phyloP scores from a whole-genome alignment of 2,797 vertebrate species.

The Platyrinchus mystaceus region DNA sequence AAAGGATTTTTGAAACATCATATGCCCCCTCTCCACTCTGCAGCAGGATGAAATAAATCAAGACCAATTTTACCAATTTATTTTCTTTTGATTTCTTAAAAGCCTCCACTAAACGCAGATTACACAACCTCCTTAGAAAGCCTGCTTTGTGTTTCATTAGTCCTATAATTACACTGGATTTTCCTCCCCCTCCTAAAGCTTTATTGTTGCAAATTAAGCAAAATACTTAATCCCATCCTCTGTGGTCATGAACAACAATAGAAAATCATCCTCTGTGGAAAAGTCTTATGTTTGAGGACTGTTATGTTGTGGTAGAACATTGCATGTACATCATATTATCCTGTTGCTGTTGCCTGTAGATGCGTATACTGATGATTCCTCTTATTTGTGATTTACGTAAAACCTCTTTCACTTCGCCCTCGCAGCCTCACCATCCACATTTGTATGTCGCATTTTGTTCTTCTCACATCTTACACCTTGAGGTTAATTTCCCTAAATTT shows the following conservation, averaged over 20 bases:
- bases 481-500: background rate
- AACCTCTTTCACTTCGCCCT: background rate
- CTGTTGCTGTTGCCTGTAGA: background rate
- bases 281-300: background rate
- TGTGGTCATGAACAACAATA: background rate
- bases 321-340: background rate
- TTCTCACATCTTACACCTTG: background rate
- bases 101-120: background rate
- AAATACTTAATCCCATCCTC: slow-evolving; percentile 9
- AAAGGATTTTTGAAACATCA: background rate
- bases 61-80: background rate
- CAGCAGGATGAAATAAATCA: background rate
- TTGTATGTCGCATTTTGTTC: background rate
- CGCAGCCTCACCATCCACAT: background rate
- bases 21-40: accelerated
- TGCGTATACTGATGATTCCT: background rate
- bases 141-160: slow-evolving; percentile 5
- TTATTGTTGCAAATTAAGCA: slow-evolving; percentile 21
- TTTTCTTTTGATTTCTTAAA: slow-evolving; percentile 15
- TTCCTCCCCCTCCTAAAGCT: background rate
- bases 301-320: background rate
- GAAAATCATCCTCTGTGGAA: background rate
- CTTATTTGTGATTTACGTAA: background rate
- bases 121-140: slow-evolving; percentile 29
- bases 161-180: background rate